Conservation (phyloP, 2,797 vertebrate genomes). For the Ceyx erithaca region DNA sequence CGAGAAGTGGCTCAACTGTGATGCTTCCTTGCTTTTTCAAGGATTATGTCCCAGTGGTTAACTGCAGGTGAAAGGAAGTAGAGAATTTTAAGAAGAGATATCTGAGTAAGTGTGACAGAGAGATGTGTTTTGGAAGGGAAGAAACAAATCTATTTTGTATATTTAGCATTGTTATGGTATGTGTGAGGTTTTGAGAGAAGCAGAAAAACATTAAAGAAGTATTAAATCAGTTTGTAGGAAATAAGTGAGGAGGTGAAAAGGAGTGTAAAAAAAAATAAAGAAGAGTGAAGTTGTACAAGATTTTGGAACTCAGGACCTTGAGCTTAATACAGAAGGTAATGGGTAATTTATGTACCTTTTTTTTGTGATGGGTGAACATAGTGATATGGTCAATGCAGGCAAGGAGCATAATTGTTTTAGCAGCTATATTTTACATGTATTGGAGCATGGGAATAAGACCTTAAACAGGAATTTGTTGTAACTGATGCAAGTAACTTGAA, state of each 20-base stretch:
- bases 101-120: background rate
- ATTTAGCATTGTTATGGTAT: background rate
- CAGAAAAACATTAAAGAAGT: too few relatives aligned
- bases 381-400: too few relatives aligned
- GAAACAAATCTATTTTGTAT: background rate
- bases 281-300: too few relatives aligned
- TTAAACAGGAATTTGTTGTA: background rate
- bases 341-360: too few relatives aligned
- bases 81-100: background rate
- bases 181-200: background rate
- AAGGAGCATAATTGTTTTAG: background rate
- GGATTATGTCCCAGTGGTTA: background rate
- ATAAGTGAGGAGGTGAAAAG: too few relatives aligned
- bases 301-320: too few relatives aligned
- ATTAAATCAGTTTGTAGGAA: too few relatives aligned
- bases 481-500: background rate
- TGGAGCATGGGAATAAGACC: background rate
- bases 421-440: background rate
- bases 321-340: too few relatives aligned
- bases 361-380: too few relatives aligned
- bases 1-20: background rate
- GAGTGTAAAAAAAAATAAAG: too few relatives aligned
- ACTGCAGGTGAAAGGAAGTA: background rate
- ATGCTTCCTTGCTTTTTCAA: background rate
- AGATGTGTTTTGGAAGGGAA: background rate